Conservation (phyloP, 1,140 invertebrate genomes). For the Anastrepha ludens region DNA sequence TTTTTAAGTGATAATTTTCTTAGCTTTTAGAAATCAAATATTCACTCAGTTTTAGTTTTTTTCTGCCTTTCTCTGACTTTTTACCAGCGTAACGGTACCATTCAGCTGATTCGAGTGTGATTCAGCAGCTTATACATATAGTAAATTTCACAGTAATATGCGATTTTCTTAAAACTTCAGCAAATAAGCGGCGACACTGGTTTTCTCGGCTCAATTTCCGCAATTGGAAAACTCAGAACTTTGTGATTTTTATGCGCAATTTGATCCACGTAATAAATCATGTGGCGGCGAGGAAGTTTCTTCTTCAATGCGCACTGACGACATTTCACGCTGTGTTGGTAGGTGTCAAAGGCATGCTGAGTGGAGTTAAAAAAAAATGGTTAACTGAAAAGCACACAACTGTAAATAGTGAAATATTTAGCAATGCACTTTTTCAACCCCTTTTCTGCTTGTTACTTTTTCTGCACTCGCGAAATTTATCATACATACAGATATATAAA, state of each 20-base stretch:
- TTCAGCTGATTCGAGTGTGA: background rate
- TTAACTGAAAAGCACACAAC: background rate
- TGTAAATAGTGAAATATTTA: conserved; percentile 8
- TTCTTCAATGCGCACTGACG: background rate
- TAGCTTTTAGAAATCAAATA: too few species aligned
- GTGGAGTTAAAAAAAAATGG: background rate
- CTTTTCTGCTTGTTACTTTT: background rate
- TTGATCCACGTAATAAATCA: conserved; percentile 52
- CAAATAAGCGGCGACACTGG: background rate
- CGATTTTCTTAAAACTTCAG: background rate
- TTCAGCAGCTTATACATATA: background rate
- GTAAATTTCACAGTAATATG: background rate
- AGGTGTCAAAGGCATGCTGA: conserved; percentile 39
- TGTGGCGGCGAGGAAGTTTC: background rate
- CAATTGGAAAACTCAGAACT: conserved; percentile 10
- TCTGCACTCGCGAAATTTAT: background rate
- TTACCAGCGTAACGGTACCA: too few species aligned
- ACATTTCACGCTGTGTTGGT: conserved; percentile 27
- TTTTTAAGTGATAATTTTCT: too few species aligned
- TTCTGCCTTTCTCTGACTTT: too few species aligned
- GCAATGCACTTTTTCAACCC: conserved; percentile 32
- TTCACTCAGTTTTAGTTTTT: too few species aligned
- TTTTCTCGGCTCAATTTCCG: background rate
- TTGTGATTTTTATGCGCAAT: conserved; percentile 50
- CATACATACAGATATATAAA: background rate